These are phyloP conservation scores for Drosophila bocqueti DNA, from an alignment of 1,140 invertebrate species.

Conservation along the genomic window DNA sequence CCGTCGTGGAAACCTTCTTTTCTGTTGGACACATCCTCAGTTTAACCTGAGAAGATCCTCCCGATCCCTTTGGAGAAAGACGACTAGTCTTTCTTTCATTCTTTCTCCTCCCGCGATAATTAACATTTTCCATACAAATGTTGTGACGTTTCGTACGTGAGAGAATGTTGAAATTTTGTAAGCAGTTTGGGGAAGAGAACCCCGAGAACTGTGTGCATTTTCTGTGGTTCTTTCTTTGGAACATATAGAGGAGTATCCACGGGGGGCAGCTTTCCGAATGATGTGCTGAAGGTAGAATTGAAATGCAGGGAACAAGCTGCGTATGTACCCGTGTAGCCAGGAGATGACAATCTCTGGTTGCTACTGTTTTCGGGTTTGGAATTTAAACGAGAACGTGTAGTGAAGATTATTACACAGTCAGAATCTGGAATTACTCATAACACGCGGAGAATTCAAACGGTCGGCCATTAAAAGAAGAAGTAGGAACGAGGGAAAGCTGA, in stretches of 20 bases:
- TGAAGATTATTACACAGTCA: constrained; percentile 16
- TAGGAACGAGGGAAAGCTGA: constrained; percentile 9
- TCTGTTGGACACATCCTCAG: neutral
- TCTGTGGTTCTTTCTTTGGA: constrained; percentile 7
- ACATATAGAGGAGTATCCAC: neutral
- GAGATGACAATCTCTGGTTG: constrained; percentile 43
- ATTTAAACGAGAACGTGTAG: constrained; percentile 55
- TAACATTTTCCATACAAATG: constrained; percentile 64
- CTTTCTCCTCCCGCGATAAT: constrained; percentile 46
- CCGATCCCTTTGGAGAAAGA: constrained; percentile 16
- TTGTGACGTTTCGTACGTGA: constrained; percentile 60
- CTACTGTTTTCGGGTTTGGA: constrained; percentile 45
- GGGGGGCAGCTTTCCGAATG: constrained; percentile 23
- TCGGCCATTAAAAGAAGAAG: constrained; percentile 52
- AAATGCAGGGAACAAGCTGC: constrained; percentile 72
- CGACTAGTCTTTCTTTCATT: neutral
- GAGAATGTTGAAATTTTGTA: constrained; percentile 56
- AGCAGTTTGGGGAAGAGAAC: constrained; percentile 21
- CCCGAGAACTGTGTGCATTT: constrained; percentile 8
- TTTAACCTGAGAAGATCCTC: neutral
- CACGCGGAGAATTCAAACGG: constrained; percentile 52
- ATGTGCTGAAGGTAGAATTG: constrained; percentile 40
- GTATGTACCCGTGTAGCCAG: constrained; percentile 38
- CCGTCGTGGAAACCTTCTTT: neutral
- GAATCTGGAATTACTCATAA: constrained; percentile 23